Evolutionary conservation across 2,113 vertebrate genomes (phyloP), one percentile per base, ranked within the genome.

Genomic region (Coturnix japonica): DNA sequence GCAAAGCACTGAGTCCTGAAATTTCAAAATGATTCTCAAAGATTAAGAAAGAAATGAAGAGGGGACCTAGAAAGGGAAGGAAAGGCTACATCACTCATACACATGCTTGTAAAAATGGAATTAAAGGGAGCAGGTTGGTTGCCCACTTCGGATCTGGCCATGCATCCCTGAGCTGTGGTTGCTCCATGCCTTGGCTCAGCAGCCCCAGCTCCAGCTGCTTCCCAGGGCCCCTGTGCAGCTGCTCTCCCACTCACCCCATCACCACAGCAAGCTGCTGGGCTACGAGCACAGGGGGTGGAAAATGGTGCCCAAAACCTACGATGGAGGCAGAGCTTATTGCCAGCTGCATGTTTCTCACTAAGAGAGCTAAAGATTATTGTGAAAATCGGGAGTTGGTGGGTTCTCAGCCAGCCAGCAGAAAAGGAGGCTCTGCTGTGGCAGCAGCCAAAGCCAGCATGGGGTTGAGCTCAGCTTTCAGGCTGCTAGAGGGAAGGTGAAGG

Each of bases 341-440:
- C 0, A 1, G 30, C 63, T 1, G 0, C 5, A 46, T 0, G 31
- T 69, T 69, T 63, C 65, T 61, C 30, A 5, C 60, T 3, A 0
- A 5, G 6, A 60, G 39, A 91, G 44, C 49, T 13, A 8, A 63
- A 37, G 35, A 43, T 70, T 3, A 46, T 20, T 28, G 2, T 26
- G 77, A 35, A 25, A 46, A 18, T 1, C 91, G 91, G 91, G 96
- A 94, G 44, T 60, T 49, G 83, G 69, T 82, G 92, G 93, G 94
- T 91, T 11, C 66, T 14, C 71, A 94, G 88, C 92, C 90, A 77
- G 84, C 65, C 59, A n/a, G 92, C 83, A 81, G 95, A 92, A 44
- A 82, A 89, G 92, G 54, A n/a, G 76, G 64, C 81, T 91, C 89
- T 88, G 95, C 96, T 85, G 94, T 71, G 95, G 96, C 96, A 91